Conservation (phyloP, 1,140 invertebrate genomes). For the Brachionus koreanus region DNA sequence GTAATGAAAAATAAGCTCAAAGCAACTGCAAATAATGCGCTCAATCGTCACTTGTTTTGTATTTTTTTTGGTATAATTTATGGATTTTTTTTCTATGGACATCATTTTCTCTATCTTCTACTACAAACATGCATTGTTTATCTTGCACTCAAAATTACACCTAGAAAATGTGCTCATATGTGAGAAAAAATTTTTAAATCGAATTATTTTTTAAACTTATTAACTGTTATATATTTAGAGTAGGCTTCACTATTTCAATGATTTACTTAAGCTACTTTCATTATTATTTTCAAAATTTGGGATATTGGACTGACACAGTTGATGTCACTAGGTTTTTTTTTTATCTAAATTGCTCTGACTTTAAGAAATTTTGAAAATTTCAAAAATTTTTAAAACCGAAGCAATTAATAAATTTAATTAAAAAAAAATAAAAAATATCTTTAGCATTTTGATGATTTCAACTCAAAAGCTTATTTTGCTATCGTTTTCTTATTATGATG, state of each 20-base stretch:
- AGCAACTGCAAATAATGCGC: neutral
- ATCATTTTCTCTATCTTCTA: neutral
- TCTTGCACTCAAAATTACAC: neutral
- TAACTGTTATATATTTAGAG: neutral
- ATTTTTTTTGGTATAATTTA: conserved; percentile 14
- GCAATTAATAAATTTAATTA: neutral
- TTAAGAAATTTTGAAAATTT: neutral
- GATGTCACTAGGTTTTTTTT: conserved; percentile 22
- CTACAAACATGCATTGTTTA: neutral
- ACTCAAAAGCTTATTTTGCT: conserved; percentile 88
- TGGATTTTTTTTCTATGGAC: conserved; percentile 21
- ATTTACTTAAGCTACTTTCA: neutral
- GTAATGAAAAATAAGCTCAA: neutral
- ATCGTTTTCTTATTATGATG: conserved; percentile 86
- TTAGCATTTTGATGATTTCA: conserved; percentile 85
- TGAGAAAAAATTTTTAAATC: neutral
- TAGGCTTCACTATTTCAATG: conserved; percentile 13
- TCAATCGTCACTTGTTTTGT: neutral
- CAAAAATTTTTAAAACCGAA: no score
- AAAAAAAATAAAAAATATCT: neutral
- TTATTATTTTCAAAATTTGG: neutral
- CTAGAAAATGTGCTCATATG: conserved; percentile 17
- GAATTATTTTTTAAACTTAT: neutral
- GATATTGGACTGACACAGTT: neutral
- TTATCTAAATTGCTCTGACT: neutral